Percentiles rank a stretch among this genome's conserved stretches.
These are phyloP conservation scores for Vulpes vulpes DNA, from an alignment of 2,113 vertebrate species.

Conservation along the genomic window DNA sequence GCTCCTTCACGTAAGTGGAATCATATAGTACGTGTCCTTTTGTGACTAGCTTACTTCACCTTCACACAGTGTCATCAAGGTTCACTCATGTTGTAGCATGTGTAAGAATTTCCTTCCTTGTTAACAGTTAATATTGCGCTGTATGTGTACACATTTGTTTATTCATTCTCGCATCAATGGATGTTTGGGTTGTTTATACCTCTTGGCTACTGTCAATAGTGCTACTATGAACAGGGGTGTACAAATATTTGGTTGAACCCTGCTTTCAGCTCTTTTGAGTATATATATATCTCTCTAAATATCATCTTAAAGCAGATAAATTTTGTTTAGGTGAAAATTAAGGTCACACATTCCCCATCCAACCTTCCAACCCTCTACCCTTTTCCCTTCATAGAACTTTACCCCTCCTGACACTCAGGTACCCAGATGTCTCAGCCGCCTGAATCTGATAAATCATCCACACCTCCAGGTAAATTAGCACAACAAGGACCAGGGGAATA, in stretches of 20 bases:
- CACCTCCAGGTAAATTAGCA: background rate
- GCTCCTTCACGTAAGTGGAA: background rate
- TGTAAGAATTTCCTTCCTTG: background rate
- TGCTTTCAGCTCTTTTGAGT: background rate
- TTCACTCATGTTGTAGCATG: background rate
- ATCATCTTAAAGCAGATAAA: background rate
- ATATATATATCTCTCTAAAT: background rate
- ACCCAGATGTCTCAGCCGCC: background rate
- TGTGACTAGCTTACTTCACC: background rate
- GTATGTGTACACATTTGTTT: background rate
- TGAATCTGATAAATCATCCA: background rate
- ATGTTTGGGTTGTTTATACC: background rate
- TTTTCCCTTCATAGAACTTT: background rate
- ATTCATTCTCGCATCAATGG: background rate
- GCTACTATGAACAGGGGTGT: background rate
- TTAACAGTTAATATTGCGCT: background rate
- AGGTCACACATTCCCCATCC: background rate
- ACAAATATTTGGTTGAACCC: background rate
- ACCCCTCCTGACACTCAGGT: background rate
- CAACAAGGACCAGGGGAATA: background rate
- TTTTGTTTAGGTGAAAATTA: background rate
- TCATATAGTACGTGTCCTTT: background rate
- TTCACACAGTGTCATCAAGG: background rate
- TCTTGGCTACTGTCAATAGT: background rate
- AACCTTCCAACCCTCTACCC: fast-evolving